Conservation (phyloP, 2,888 invertebrate genomes). For the Dicycla oo region DNA sequence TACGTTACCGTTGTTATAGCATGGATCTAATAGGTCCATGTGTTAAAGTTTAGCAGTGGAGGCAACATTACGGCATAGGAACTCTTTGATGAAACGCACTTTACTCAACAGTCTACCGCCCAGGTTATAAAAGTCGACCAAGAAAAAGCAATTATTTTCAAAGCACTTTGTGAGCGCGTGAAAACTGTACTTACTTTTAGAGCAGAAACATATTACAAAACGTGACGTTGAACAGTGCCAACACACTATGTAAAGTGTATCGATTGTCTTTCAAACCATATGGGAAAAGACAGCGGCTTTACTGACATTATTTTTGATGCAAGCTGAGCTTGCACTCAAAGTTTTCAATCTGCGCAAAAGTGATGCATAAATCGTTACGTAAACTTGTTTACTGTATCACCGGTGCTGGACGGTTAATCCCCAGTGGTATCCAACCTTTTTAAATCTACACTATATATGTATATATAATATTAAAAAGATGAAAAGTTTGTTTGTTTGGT, state of each 20-base stretch:
- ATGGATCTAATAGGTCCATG: too few relatives aligned
- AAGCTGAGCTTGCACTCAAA: neutral
- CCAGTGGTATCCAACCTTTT: slow-evolving; percentile 12
- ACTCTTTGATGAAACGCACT: too few relatives aligned
- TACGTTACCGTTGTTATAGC: too few relatives aligned
- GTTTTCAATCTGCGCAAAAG: slow-evolving; percentile 22
- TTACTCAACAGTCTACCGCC: slow-evolving; percentile 11
- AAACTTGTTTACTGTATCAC: slow-evolving; percentile 11
- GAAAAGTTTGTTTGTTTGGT: too few relatives aligned
- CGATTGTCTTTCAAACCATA: slow-evolving; percentile 19
- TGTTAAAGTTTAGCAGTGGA: too few relatives aligned
- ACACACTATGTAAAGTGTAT: slow-evolving; percentile 20
- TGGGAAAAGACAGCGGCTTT: slow-evolving; percentile 5
- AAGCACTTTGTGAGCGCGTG: slow-evolving; percentile 31
- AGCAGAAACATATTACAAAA: slow-evolving; percentile 20
- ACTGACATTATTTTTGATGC: slow-evolving; percentile 7
- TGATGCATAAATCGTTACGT: neutral
- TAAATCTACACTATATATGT: neutral
- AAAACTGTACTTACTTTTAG: slow-evolving; percentile 31
- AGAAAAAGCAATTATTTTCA: slow-evolving; percentile 34
- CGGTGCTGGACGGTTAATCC: neutral
- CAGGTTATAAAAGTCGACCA: neutral
- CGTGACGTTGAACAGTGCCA: slow-evolving; percentile 19
- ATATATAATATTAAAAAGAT: too few relatives aligned
- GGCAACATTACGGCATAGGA: too few relatives aligned